phyloP scores from a whole-genome alignment of 53 echinoderm and acorn worm genomes.

The Crossaster papposus region DNA sequence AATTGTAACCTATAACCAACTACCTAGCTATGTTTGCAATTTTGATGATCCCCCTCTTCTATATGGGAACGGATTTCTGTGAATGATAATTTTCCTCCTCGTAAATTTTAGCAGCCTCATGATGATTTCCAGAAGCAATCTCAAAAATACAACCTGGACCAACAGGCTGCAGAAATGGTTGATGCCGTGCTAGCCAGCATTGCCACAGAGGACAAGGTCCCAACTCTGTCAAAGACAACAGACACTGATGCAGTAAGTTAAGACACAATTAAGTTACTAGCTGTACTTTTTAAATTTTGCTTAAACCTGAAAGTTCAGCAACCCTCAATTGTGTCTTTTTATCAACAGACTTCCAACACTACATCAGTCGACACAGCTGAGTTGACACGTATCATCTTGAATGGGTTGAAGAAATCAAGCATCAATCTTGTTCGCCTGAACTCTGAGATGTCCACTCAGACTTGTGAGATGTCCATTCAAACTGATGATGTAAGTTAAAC shows the following conservation, averaged over 20 bases:
- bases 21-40: no score
- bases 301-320: not conserved
- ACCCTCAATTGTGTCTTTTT: not conserved
- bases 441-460: constrained; percentile 33
- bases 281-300: not conserved
- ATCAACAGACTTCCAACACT: constrained; percentile 11
- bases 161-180: constrained; percentile 25
- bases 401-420: constrained; percentile 24
- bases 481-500: constrained; percentile 28
- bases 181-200: constrained; percentile 10
- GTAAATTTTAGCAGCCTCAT: not conserved
- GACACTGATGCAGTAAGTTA: constrained; percentile 24
- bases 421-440: not conserved
- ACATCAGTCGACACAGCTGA: constrained; percentile 14
- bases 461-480: constrained; percentile 30
- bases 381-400: constrained; percentile 19
- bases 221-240: not conserved
- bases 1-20: no score
- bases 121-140: not conserved
- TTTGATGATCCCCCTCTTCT: no score
- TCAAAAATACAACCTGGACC: not conserved
- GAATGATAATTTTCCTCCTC: not conserved
- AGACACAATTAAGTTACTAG: not conserved
- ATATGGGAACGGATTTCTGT: no score
- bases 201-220: not conserved